These are phyloP conservation scores for Horisme vitalbata DNA, from an alignment of 2,888 invertebrate species.

Conservation along the genomic window DNA sequence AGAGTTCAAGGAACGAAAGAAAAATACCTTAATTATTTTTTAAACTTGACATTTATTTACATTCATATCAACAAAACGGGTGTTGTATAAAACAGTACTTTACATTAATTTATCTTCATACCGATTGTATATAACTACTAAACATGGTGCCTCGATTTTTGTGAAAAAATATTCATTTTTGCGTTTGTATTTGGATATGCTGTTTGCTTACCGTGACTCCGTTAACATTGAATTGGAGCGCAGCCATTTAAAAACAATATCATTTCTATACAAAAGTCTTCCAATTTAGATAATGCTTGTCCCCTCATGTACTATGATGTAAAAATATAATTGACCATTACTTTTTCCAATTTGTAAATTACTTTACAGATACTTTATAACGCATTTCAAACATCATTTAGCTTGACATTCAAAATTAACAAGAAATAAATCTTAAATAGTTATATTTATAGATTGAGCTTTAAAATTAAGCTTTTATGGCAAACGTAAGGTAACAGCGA, in stretches of 20 bases:
- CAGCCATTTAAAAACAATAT: slow-evolving; percentile 7
- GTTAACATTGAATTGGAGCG: slow-evolving; percentile 28
- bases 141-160: slow-evolving; percentile 69
- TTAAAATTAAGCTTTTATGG: slow-evolving; percentile 20
- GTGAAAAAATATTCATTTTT: slow-evolving; percentile 71
- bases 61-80: slow-evolving; percentile 84
- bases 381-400: slow-evolving; percentile 3
- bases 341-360: not conserved
- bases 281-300: not conserved
- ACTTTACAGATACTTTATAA: not conserved
- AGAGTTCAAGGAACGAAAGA: slow-evolving; percentile 14
- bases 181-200: slow-evolving; percentile 59
- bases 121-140: slow-evolving; percentile 73
- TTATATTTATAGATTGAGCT: slow-evolving; percentile 10
- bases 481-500: slow-evolving; percentile 21
- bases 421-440: slow-evolving; percentile 7
- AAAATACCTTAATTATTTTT: slow-evolving; percentile 47
- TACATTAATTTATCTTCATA: slow-evolving; percentile 57
- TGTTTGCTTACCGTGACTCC: slow-evolving; percentile 52
- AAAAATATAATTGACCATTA: slow-evolving; percentile 9
- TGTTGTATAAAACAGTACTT: slow-evolving; percentile 83
- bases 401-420: slow-evolving; percentile 7
- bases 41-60: slow-evolving; percentile 84
- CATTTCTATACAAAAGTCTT: slow-evolving; percentile 6
- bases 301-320: not conserved